Conservation (phyloP, 2,113 vertebrate species). For the Phalacrocorax aristotelis region DNA sequence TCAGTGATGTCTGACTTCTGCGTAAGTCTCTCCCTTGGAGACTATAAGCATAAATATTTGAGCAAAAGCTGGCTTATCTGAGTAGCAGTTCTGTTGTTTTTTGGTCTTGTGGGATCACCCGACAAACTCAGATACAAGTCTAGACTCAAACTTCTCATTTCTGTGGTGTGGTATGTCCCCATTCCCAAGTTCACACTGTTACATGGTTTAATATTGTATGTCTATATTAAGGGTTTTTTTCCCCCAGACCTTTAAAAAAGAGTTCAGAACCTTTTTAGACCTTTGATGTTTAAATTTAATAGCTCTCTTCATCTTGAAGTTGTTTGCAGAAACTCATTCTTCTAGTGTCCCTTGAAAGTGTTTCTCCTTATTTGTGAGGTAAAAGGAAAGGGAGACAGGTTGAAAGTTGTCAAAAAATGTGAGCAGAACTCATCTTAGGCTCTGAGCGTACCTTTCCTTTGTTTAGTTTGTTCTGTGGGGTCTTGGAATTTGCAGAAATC, state of each 20-base stretch:
- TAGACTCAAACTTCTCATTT: background rate
- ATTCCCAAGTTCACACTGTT: background rate
- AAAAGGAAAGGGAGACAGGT: background rate
- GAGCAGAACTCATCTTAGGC: background rate
- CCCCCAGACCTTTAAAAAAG: background rate
- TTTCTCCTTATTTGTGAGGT: background rate
- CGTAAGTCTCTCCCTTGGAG: background rate
- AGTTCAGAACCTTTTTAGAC: background rate
- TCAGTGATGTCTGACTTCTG: background rate
- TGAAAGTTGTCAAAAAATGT: background rate
- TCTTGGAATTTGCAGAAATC: background rate
- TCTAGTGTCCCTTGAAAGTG: background rate
- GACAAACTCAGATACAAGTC: background rate
- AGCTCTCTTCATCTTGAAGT: background rate
- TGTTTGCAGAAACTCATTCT: background rate
- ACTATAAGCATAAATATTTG: background rate
- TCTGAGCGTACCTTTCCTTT: background rate
- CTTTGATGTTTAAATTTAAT: background rate
- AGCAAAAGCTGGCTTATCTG: background rate
- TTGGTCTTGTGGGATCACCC: background rate
- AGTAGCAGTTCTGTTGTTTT: background rate
- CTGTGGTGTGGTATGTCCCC: background rate
- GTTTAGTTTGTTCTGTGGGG: background rate
- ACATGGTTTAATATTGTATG: background rate
- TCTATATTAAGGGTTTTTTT: background rate